phyloP scores from a whole-genome alignment of 2,113 vertebrate species.

The Psilopsiagon aymara region DNA sequence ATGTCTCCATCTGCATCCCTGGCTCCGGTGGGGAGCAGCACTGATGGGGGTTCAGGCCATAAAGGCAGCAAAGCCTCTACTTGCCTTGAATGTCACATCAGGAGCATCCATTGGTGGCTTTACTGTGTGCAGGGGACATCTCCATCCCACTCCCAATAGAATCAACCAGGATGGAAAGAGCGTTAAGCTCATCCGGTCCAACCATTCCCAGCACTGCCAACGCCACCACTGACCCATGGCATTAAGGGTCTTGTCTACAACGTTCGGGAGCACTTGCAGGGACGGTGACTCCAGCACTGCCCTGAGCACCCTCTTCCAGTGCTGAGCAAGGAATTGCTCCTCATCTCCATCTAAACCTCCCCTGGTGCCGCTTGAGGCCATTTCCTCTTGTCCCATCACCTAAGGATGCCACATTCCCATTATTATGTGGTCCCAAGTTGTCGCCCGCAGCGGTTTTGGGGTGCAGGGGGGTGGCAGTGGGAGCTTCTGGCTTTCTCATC shows the following conservation, averaged over 20 bases:
- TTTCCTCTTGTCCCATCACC: not conserved
- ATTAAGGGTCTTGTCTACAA: not conserved
- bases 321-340: not conserved
- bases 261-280: not conserved
- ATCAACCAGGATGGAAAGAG: not conserved
- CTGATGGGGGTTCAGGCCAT: rapidly evolving
- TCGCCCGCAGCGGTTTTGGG: not conserved
- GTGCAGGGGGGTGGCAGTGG: not conserved
- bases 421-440: rapidly evolving
- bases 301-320: not conserved
- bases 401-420: rapidly evolving
- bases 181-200: not conserved
- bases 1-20: not conserved
- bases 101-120: not conserved
- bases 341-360: not conserved
- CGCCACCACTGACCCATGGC: not conserved
- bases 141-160: not conserved
- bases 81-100: rapidly evolving
- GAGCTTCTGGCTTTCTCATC: constrained; percentile 49
- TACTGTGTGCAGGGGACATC: not conserved
- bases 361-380: not conserved
- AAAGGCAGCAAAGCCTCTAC: rapidly evolving
- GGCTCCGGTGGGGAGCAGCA: rapidly evolving
- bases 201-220: not conserved
- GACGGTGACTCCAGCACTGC: not conserved